phyloP scores from a whole-genome alignment of 30 jellyfish, hydroid and myxozoan genomes.

The Hydractinia echinata region DNA sequence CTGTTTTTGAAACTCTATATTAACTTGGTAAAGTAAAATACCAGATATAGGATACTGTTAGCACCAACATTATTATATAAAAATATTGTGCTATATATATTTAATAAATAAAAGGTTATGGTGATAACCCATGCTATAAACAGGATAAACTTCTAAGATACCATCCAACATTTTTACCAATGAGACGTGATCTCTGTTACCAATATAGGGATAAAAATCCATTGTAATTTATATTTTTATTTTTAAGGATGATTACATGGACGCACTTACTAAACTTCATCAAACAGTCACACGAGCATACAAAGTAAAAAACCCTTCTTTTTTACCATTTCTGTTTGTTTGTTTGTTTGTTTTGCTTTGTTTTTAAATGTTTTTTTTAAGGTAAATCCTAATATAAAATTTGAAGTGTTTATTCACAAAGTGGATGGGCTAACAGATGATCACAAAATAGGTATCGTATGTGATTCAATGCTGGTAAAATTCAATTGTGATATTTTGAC shows the following conservation, averaged over 20 bases:
- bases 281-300: slow-evolving; percentile 79
- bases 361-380: not conserved
- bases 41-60: too few species aligned
- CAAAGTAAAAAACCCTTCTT: slow-evolving; percentile 32
- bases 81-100: too few species aligned
- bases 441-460: slow-evolving; percentile 83
- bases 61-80: too few species aligned
- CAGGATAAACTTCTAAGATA: too few species aligned
- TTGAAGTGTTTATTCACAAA: slow-evolving; percentile 90
- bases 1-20: too few species aligned
- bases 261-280: slow-evolving; percentile 73
- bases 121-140: too few species aligned
- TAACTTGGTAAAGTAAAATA: too few species aligned
- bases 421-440: slow-evolving; percentile 93
- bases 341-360: not conserved
- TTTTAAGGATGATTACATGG: slow-evolving; percentile 84
- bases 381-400: slow-evolving; percentile 81
- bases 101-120: too few species aligned
- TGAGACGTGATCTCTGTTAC: too few species aligned
- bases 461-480: not conserved
- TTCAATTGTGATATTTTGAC: too few species aligned
- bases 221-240: not conserved
- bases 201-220: too few species aligned
- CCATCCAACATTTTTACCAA: too few species aligned
- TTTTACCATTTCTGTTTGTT: not conserved